Percentiles rank a stretch among this genome's conserved stretches.
These are phyloP conservation scores for Palaemon carinicauda DNA, from an alignment of 1,140 invertebrate genomes.

Conservation along the genomic window DNA sequence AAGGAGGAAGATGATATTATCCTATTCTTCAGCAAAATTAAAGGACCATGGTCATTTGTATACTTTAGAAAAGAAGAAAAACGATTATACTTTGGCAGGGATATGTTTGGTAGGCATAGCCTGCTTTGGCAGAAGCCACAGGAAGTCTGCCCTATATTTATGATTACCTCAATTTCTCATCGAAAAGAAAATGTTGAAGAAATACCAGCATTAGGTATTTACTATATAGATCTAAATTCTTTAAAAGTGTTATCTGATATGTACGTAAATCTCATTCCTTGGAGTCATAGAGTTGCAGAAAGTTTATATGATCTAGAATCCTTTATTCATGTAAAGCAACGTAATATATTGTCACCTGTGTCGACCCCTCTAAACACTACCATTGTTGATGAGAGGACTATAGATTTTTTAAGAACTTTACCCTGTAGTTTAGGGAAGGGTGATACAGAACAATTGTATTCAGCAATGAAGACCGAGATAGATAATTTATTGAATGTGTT, in stretches of 20 bases:
- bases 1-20: slow-evolving; percentile 64
- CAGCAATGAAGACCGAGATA: slow-evolving; percentile 72
- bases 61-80: slow-evolving; percentile 75
- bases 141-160: slow-evolving; percentile 64
- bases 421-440: slow-evolving; percentile 63
- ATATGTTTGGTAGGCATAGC: slow-evolving; percentile 85
- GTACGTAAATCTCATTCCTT: slow-evolving; percentile 11
- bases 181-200: slow-evolving; percentile 60
- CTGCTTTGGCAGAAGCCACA: slow-evolving; percentile 71
- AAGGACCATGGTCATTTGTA: slow-evolving; percentile 86
- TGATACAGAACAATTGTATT: slow-evolving; percentile 70
- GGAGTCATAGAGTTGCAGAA: slow-evolving; percentile 6
- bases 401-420: background rate
- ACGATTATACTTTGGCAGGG: slow-evolving; percentile 83
- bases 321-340: background rate
- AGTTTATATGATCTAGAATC: background rate
- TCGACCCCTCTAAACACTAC: slow-evolving; percentile 28
- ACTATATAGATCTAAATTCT: slow-evolving; percentile 21
- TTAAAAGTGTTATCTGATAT: background rate
- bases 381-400: background rate
- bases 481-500: slow-evolving; percentile 72
- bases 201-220: slow-evolving; percentile 57
- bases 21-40: slow-evolving; percentile 68
- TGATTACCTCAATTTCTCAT: slow-evolving; percentile 72
- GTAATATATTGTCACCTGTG: slow-evolving; percentile 17